Percentiles rank a stretch among this genome's conserved stretches.
Evolutionary conservation across 2,888 invertebrate species (phyloP).

Genomic region (Tetragnatha montana): DNA sequence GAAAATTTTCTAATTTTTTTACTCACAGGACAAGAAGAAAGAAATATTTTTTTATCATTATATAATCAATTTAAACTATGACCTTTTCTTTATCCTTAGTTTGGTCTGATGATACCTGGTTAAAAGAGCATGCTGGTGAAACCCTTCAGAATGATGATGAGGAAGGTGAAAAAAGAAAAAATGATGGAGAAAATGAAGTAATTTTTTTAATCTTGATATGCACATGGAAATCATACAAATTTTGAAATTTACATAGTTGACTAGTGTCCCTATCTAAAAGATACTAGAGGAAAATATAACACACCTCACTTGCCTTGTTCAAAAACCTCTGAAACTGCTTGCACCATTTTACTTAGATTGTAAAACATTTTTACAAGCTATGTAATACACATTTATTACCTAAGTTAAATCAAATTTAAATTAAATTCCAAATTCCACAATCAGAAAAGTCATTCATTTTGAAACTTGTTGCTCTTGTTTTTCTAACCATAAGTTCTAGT

Average conservation of each 20-base stretch:
- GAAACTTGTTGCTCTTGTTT: too few species aligned
- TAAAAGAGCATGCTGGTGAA: conserved; percentile 97
- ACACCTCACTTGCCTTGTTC: too few species aligned
- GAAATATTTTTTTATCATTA: too few species aligned
- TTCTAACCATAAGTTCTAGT: too few species aligned
- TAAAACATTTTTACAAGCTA: too few species aligned
- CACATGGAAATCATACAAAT: neutral
- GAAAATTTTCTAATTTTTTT: too few species aligned
- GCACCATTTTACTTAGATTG: neutral
- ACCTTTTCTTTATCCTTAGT: conserved; percentile 78
- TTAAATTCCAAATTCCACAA: too few species aligned
- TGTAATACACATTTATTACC: too few species aligned
- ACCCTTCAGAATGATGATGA: conserved; percentile 79
- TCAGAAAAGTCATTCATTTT: too few species aligned
- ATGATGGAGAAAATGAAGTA: conserved; percentile 72
- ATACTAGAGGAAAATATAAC: neutral
- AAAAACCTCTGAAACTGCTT: neutral
- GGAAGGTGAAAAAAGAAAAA: conserved; percentile 70
- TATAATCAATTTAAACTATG: neutral
- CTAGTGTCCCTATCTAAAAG: neutral
- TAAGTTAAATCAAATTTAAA: too few species aligned
- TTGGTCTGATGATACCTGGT: conserved; percentile 98
- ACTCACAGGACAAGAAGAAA: too few species aligned
- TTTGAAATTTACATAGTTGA: too few species aligned
- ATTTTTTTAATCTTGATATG: conserved; percentile 1